Conservation (phyloP, 2,797 vertebrate species). For the Channa striata region DNA sequence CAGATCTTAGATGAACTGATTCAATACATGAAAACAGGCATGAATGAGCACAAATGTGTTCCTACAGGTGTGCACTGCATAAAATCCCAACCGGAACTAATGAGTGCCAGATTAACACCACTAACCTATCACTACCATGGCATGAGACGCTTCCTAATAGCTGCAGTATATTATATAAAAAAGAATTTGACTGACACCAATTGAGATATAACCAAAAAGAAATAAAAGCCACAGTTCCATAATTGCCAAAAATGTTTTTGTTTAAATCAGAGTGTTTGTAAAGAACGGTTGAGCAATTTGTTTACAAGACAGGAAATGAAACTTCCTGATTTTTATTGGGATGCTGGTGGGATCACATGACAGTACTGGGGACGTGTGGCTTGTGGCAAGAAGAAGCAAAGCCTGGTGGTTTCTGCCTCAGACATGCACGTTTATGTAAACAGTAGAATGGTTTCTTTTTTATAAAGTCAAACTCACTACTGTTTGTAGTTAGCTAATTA, state of each 20-base stretch:
- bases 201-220: constrained; percentile 2
- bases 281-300: constrained; percentile 73
- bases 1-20: constrained; percentile 44
- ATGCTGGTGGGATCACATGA: constrained; percentile 68
- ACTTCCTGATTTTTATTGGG: constrained; percentile 79
- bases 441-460: neutral
- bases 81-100: constrained; percentile 38
- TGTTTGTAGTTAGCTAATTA: neutral
- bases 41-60: constrained; percentile 15
- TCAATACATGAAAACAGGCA: constrained; percentile 20
- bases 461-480: too few species aligned
- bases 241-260: constrained; percentile 63
- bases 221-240: constrained; percentile 41
- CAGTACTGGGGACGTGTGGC: constrained; percentile 47
- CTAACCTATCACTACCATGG: neutral
- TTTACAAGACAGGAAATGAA: constrained; percentile 80
- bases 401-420: constrained; percentile 31
- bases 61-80: constrained; percentile 27
- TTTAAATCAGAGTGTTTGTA: constrained; percentile 72
- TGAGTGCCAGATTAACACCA: constrained; percentile 26
- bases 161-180: constrained; percentile 25
- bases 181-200: constrained; percentile 13
- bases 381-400: constrained; percentile 49
- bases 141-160: constrained; percentile 21
- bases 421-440: constrained; percentile 8